phyloP scores from a whole-genome alignment of 2,113 vertebrate genomes.

The Equus quagga region DNA sequence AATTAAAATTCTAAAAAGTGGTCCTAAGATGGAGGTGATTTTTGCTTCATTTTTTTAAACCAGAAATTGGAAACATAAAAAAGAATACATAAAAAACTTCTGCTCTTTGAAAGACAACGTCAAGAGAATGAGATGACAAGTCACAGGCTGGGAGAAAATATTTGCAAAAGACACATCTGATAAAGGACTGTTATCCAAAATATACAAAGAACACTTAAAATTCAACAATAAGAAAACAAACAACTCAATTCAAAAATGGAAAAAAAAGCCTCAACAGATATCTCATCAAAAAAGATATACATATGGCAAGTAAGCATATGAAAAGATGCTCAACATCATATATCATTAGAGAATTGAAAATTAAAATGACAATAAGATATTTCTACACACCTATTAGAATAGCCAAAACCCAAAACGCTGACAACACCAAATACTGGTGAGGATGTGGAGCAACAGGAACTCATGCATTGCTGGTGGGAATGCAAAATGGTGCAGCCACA shows the following conservation, averaged over 20 bases:
- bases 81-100: not conserved
- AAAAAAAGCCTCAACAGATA: not conserved
- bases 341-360: not conserved
- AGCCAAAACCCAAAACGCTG: not conserved
- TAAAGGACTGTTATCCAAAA: not conserved
- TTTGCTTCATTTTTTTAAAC: not conserved
- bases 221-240: not conserved
- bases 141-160: not conserved
- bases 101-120: not conserved
- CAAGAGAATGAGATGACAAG: constrained; percentile 13
- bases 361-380: not conserved
- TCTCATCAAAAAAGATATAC: not conserved
- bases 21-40: not conserved
- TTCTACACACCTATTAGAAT: not conserved
- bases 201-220: not conserved
- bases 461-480: not conserved
- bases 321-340: not conserved
- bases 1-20: constrained; percentile 52
- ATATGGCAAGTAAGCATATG: not conserved
- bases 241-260: not conserved
- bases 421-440: not conserved
- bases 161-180: not conserved
- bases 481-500: not conserved
- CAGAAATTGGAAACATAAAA: constrained; percentile 23
- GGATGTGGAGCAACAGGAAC: not conserved